These are phyloP conservation scores for Peromyscus maniculatus DNA, from an alignment of 2,113 vertebrate species.

Conservation along the genomic window DNA sequence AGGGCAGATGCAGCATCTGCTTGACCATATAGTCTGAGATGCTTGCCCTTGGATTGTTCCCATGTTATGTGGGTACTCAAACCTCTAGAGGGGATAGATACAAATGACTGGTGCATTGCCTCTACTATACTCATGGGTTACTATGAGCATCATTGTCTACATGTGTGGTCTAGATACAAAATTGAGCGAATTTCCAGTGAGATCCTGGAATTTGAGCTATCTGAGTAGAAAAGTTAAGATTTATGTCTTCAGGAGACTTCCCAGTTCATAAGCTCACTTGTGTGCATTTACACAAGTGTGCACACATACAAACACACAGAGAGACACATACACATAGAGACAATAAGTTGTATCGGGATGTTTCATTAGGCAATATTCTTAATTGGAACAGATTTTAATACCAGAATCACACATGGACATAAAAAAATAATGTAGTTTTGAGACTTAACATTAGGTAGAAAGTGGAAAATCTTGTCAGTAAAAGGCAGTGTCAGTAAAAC, in stretches of 20 bases:
- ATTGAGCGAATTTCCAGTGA: neutral
- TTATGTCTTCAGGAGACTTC: neutral
- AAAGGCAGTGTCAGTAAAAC: neutral
- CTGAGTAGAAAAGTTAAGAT: neutral
- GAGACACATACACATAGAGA: neutral
- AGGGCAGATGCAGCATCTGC: neutral
- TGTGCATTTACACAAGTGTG: neutral
- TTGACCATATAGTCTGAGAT: neutral
- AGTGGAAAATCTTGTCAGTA: neutral
- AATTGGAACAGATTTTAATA: neutral
- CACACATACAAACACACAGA: neutral
- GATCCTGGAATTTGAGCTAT: neutral
- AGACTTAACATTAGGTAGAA: neutral
- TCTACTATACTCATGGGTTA: neutral
- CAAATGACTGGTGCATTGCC: neutral
- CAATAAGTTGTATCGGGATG: neutral
- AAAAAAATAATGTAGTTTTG: neutral
- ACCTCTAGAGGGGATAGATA: neutral
- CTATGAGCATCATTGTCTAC: neutral
- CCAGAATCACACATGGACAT: neutral
- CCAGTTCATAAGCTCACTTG: neutral
- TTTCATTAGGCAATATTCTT: neutral
- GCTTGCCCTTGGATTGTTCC: neutral
- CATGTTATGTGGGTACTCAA: neutral
- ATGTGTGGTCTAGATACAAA: neutral